Evolutionary conservation across 2,888 invertebrate species (phyloP).

Genomic region (Agonum fuliginosum): DNA sequence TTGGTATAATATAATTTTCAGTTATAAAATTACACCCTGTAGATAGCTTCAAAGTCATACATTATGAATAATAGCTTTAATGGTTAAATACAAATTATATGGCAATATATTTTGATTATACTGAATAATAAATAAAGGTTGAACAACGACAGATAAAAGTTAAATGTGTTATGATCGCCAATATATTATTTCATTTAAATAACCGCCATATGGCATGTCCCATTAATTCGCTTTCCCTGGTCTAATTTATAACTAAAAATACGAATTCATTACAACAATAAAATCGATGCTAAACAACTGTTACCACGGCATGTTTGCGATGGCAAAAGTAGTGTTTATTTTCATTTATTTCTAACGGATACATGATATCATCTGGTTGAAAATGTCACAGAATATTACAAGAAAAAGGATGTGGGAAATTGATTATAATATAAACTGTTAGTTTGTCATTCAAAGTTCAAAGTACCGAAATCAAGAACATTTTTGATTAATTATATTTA

Average conservation of each 20-base stretch:
- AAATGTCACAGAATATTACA: no score
- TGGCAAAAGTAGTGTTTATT: not conserved
- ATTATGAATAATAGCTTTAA: no score
- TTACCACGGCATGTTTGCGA: constrained; percentile 11
- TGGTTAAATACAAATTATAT: constrained; percentile 25
- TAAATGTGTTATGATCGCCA: not conserved
- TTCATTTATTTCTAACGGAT: not conserved
- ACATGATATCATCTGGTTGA: not conserved
- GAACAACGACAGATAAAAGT: constrained; percentile 30
- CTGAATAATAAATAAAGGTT: not conserved
- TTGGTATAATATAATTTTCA: no score
- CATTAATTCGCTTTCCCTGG: constrained; percentile 24
- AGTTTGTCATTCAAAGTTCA: no score
- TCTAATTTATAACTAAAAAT: constrained; percentile 19
- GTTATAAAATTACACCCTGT: not conserved
- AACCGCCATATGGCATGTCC: constrained; percentile 21
- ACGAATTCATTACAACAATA: constrained; percentile 22
- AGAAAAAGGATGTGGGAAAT: no score
- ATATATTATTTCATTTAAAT: constrained; percentile 37
- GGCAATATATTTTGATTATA: not conserved
- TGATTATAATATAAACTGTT: no score
- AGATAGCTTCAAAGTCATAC: no score
- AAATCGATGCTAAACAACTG: constrained; percentile 35
- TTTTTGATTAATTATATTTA: no score
- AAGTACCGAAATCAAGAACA: no score